Percentiles rank a stretch among this genome's conserved stretches.
Conservation (phyloP, 2,113 vertebrate genomes). For the Thomomys bottae region DNA sequence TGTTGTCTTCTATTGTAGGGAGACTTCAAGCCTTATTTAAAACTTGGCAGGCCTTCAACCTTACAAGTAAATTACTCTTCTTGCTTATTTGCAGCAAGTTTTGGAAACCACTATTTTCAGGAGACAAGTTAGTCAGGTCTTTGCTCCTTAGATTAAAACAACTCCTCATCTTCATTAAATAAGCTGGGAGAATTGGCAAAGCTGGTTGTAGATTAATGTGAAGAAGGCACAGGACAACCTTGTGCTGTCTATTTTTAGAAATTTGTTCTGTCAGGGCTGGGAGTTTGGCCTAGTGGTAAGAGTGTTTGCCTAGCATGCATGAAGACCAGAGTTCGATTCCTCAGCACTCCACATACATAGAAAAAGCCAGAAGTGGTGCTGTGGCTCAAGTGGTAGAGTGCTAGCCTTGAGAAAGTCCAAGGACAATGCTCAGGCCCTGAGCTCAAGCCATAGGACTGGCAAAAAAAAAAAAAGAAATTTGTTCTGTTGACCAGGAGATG, state of each 20-base stretch:
- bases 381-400: too few species aligned
- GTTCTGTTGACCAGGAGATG: conserved; percentile 33
- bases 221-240: conserved; percentile 3
- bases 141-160: conserved; percentile 44
- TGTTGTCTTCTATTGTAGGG: not conserved
- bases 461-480: too few species aligned
- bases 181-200: not conserved
- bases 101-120: conserved; percentile 46
- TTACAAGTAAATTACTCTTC: conserved; percentile 41
- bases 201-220: not conserved
- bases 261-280: conserved; percentile 41
- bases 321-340: too few species aligned
- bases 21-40: conserved; percentile 52
- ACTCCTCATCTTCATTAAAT: not conserved
- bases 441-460: too few species aligned
- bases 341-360: too few species aligned
- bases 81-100: conserved; percentile 39
- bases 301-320: too few species aligned
- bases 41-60: conserved; percentile 26
- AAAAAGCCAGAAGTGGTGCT: too few species aligned
- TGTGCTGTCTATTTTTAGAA: conserved; percentile 5
- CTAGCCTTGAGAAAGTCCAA: too few species aligned
- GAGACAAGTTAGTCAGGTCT: conserved; percentile 35
- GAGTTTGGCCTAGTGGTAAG: too few species aligned
- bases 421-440: too few species aligned